phyloP scores from a whole-genome alignment of 2,113 vertebrate genomes.

The Spea multiplicata region DNA sequence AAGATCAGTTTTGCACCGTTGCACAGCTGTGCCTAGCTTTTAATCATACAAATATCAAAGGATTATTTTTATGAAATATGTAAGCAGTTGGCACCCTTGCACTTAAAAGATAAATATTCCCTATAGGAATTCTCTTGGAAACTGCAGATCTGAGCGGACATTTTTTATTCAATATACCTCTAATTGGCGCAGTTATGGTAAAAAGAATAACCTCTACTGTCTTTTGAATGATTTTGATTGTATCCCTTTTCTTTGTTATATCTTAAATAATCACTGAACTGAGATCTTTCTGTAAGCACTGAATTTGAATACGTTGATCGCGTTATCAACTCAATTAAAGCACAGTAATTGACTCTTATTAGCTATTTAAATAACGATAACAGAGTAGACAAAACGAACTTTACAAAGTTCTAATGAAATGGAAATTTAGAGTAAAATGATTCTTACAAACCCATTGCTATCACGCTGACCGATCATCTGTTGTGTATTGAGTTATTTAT shows the following conservation, averaged over 20 bases:
- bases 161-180: neutral
- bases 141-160: neutral
- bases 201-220: neutral
- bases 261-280: neutral
- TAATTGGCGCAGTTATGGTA: neutral
- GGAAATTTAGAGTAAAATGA: too few species aligned
- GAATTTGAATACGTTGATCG: too few species aligned
- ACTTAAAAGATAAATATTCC: neutral
- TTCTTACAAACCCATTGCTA: too few species aligned
- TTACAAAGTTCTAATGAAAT: too few species aligned
- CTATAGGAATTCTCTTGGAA: too few species aligned
- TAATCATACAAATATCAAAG: slow-evolving; percentile 8
- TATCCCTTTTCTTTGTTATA: neutral
- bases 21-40: slow-evolving; percentile 24
- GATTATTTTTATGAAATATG: neutral
- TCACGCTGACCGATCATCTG: too few species aligned
- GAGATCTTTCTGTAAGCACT: neutral
- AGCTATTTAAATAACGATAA: too few species aligned
- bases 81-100: neutral
- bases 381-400: too few species aligned
- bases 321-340: too few species aligned
- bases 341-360: too few species aligned
- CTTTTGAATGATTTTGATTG: neutral
- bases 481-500: too few species aligned
- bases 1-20: slow-evolving; percentile 16